Evolutionary conservation across 2,888 invertebrate species (phyloP), one percentile per base, ranked within the genome.

Genomic region (Amblyteles armatorius): DNA sequence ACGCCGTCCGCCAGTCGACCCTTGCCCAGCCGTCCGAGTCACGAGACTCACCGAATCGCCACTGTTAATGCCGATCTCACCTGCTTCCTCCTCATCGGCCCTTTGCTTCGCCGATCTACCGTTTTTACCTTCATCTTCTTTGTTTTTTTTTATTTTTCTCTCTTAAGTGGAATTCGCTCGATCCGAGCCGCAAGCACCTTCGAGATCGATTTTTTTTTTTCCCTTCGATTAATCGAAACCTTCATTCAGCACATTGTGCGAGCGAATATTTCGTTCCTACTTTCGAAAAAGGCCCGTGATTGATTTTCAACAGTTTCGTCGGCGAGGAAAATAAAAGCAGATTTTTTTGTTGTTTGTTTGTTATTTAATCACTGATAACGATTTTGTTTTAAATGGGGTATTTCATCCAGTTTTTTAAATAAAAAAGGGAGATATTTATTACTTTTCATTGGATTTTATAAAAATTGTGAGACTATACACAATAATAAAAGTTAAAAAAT

Each of bases 41-140:
- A 85, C 86, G 87, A 87, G 88, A 88, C 81, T 81, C 82, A 84
- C 83, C 44, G 85, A 86, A 86, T 88, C 89, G 87, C 68, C 74
- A 76, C 76, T 33, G 74, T 55, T 57, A 67, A 22, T 81, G 68
- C 36, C 71, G 19, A 55, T 44, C 63, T 74, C 60, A 57, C 65
- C 79, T 52, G 57, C 26, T 57, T 71, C 57, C 55, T 57, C 57
- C 26, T 57, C 57, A 11, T 57, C 57, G 57, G 57, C 57, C 57
- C 57, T 22, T 22, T 22, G 22, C 19, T 13, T 11, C 26, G 11
- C 57, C 19, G 22, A 11, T 57, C 26, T 57, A 44, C 67, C 16
- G 33, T 65, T 19, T 69, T 60, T 71, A 57, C 57, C 60, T 65
- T 40, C 29, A 50, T 72, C n/a, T 60, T 72, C 36, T 13, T 13